phyloP scores from a whole-genome alignment of 1,140 invertebrate genomes.

The Physella acuta region DNA sequence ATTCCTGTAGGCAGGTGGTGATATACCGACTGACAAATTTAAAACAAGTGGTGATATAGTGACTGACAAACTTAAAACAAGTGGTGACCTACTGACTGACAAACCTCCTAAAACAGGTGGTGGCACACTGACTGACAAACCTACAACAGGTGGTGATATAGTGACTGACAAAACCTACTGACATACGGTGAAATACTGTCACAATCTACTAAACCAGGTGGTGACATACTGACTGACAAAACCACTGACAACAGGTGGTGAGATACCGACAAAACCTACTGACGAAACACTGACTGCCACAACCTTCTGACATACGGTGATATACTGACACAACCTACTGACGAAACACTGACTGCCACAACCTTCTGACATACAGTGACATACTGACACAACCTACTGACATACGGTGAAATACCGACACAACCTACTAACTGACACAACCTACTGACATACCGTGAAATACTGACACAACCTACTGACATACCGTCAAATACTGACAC shows the following conservation, averaged over 20 bases:
- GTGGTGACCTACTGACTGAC: not conserved
- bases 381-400: too few species aligned
- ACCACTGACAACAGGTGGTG: too few species aligned
- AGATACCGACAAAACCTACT: too few species aligned
- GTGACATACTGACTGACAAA: too few species aligned
- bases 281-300: too few species aligned
- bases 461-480: not conserved
- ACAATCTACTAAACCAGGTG: not conserved
- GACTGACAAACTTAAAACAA: not conserved
- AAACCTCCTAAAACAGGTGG: not conserved
- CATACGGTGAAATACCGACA: too few species aligned
- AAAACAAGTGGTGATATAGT: not conserved
- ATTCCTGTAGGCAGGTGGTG: not conserved
- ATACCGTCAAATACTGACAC: not conserved
- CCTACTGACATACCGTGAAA: not conserved
- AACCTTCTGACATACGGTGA: too few species aligned
- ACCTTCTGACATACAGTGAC: too few species aligned
- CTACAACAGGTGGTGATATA: not conserved
- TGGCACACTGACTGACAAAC: not conserved
- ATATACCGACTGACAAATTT: not conserved
- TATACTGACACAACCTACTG: too few species aligned
- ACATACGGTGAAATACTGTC: not conserved
- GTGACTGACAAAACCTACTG: not conserved
- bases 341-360: too few species aligned
- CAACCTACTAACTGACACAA: not conserved